Percentiles rank a stretch among this genome's conserved stretches.
Evolutionary conservation across 92 coral and sea anemone species (phyloP).

Genomic region (Parazoanthus atlanticus): DNA sequence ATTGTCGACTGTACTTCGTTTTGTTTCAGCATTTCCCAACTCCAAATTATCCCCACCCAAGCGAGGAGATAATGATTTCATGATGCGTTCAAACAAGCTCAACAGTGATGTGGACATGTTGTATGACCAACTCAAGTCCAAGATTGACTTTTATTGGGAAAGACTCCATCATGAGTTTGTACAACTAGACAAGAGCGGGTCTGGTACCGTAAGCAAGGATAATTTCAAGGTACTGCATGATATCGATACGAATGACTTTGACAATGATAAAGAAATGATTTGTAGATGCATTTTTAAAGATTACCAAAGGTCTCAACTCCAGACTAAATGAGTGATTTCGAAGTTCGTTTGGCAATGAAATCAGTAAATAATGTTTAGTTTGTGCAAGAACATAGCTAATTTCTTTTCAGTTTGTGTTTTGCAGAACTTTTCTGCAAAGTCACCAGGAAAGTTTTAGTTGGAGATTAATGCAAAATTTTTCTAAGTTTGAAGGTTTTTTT

Average conservation of each 20-base stretch:
- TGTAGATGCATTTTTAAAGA: neutral
- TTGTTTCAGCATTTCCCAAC: conserved; percentile 86
- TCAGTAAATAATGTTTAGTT: too few relatives aligned
- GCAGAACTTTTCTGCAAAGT: too few relatives aligned
- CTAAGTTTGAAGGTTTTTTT: neutral
- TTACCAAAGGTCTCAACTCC: neutral
- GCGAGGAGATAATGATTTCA: conserved; percentile 95
- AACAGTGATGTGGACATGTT: conserved; percentile 94
- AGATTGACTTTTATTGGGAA: conserved; percentile 93
- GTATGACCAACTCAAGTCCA: conserved; percentile 87
- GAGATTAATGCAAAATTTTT: neutral
- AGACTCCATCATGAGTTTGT: conserved; percentile 82
- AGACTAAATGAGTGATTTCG: too few relatives aligned
- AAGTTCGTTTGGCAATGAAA: too few relatives aligned
- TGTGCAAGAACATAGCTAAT: too few relatives aligned
- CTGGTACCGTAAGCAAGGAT: conserved; percentile 72
- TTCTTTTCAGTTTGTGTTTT: too few relatives aligned
- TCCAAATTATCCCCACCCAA: conserved; percentile 98
- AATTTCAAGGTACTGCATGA: conserved; percentile 75
- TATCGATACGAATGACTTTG: neutral
- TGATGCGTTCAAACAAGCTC: conserved; percentile 98
- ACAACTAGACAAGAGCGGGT: conserved; percentile 65
- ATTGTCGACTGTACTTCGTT: neutral
- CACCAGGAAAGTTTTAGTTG: neutral
- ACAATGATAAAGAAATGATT: neutral